Percentiles rank a stretch among this genome's conserved stretches.
phyloP scores from a whole-genome alignment of 2,888 invertebrate genomes.

The Elysia crispata region DNA sequence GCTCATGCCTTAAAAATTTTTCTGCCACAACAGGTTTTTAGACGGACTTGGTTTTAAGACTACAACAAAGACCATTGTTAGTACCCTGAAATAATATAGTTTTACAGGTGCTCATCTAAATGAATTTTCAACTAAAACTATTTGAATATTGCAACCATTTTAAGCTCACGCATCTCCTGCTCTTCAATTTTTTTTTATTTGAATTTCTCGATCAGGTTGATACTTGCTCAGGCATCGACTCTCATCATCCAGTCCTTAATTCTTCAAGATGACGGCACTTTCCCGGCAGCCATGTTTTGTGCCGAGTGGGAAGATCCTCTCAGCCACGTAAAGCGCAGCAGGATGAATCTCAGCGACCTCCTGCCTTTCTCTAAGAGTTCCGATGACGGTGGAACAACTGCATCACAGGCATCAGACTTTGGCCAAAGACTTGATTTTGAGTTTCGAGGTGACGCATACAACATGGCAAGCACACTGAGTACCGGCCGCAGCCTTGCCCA shows the following conservation, averaged over 20 bases:
- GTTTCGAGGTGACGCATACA: constrained; percentile 47
- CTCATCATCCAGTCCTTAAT: constrained; percentile 46
- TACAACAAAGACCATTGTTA: too few species aligned
- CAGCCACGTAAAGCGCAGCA: not conserved
- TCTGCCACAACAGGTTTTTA: too few species aligned
- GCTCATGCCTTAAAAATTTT: too few species aligned
- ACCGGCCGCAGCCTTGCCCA: not conserved
- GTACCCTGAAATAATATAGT: not conserved
- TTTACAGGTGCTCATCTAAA: constrained; percentile 39
- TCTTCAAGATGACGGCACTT: constrained; percentile 25
- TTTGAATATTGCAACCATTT: too few species aligned
- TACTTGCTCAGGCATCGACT: constrained; percentile 23
- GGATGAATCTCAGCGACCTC: constrained; percentile 12
- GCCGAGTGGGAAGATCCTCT: not conserved
- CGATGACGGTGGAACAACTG: not conserved
- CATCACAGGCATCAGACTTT: constrained; percentile 43
- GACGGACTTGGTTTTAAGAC: too few species aligned
- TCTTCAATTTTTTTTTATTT: too few species aligned
- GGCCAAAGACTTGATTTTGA: constrained; percentile 44
- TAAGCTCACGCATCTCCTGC: too few species aligned
- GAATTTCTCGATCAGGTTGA: too few species aligned
- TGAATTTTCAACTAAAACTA: too few species aligned
- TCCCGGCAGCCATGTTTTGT: constrained; percentile 21
- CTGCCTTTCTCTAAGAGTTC: constrained; percentile 35
- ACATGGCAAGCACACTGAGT: constrained; percentile 12